These are phyloP conservation scores for Cyprinella venusta DNA, from an alignment of 2,797 vertebrate species.

Conservation along the genomic window DNA sequence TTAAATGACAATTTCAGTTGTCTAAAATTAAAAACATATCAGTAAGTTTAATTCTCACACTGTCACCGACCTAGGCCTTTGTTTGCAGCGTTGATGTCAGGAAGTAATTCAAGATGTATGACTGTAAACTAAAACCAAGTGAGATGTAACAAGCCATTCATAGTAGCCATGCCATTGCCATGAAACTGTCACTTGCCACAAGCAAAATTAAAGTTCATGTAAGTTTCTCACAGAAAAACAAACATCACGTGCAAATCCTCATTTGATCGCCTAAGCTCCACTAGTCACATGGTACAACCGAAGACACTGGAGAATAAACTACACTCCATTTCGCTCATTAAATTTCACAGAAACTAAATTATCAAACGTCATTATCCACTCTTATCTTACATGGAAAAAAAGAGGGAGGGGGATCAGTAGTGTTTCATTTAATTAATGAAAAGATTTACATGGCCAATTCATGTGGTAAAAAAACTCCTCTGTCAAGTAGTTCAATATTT, in stretches of 20 bases:
- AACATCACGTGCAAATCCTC: constrained; percentile 36
- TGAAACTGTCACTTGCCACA: constrained; percentile 16
- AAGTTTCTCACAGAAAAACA: constrained; percentile 34
- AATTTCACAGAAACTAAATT: background rate
- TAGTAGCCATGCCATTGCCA: constrained; percentile 14
- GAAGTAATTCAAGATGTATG: constrained; percentile 31
- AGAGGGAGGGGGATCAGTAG: background rate
- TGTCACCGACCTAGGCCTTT: background rate
- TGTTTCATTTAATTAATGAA: background rate
- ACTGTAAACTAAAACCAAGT: background rate
- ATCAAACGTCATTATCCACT: constrained; percentile 13
- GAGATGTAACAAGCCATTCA: constrained; percentile 21
- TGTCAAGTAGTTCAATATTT: constrained; percentile 17
- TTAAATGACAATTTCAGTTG: background rate
- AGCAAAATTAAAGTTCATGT: constrained; percentile 28
- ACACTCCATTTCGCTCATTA: background rate
- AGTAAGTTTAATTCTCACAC: background rate
- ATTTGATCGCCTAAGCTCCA: constrained; percentile 22
- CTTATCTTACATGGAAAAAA: constrained; percentile 6
- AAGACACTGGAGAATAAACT: constrained; percentile 10
- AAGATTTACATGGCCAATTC: background rate
- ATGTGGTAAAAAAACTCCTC: background rate
- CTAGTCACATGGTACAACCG: background rate
- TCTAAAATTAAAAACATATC: background rate
- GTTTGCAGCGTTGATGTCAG: background rate